phyloP scores from a whole-genome alignment of 1,140 invertebrate genomes.

The Aphaenogaster rudis region DNA sequence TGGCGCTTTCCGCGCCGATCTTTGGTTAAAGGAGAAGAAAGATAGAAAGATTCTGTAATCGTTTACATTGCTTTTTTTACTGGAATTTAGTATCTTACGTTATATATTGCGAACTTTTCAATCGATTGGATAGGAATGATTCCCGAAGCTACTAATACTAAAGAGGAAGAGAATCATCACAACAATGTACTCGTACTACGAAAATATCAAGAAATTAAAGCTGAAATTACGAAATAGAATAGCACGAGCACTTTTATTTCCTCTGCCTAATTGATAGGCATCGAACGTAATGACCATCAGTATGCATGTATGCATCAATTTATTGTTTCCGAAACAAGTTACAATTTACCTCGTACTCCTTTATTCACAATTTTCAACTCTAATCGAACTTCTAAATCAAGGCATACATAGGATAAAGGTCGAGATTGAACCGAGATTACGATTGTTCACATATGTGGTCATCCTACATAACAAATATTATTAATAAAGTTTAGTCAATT shows the following conservation, averaged over 20 bases:
- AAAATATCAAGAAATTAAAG: constrained; percentile 74
- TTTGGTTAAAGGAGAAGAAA: constrained; percentile 44
- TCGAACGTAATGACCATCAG: background rate
- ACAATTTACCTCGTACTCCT: background rate
- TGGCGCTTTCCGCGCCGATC: constrained; percentile 40
- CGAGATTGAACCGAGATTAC: background rate
- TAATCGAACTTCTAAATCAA: background rate
- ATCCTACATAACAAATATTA: background rate
- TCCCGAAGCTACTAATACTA: constrained; percentile 49
- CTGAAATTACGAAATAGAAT: constrained; percentile 68
- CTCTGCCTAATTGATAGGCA: background rate
- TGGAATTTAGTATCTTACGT: constrained; percentile 69
- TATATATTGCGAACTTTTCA: constrained; percentile 64
- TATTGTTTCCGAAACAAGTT: background rate
- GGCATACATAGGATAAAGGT: background rate
- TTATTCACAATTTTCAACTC: background rate
- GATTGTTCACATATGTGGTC: too few species aligned
- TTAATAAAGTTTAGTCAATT: background rate
- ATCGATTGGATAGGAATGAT: constrained; percentile 63
- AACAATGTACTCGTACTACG: constrained; percentile 73
- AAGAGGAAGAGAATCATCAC: constrained; percentile 39
- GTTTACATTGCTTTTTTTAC: constrained; percentile 79
- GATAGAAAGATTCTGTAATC: constrained; percentile 66
- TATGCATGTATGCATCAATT: background rate
- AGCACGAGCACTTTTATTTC: constrained; percentile 2